Percentiles rank a stretch among this genome's conserved stretches.
Evolutionary conservation across 1,140 invertebrate species (phyloP).

Genomic region (Homalodisca vitripennis): DNA sequence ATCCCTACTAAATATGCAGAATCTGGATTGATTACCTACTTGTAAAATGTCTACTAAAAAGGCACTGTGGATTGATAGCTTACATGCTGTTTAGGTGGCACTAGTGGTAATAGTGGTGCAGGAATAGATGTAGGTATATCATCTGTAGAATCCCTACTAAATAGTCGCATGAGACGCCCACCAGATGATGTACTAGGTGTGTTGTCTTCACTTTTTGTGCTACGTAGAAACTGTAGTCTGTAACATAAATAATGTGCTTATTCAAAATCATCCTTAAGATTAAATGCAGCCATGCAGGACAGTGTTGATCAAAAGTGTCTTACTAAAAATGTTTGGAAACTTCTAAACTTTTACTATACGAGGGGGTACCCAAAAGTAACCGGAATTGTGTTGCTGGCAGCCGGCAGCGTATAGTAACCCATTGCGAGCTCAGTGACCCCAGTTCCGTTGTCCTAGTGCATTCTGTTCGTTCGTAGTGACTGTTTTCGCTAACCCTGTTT

Average conservation of each 20-base stretch:
- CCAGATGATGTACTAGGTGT: conserved; percentile 34
- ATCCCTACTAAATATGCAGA: neutral
- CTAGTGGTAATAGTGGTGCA: neutral
- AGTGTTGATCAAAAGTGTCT: no score
- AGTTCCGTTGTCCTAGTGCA: no score
- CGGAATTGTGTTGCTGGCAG: no score
- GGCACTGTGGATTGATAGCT: neutral
- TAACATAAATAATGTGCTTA: conserved; percentile 25
- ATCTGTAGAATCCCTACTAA: conserved; percentile 37
- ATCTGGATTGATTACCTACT: neutral
- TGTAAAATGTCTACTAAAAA: neutral
- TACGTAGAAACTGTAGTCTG: conserved; percentile 40
- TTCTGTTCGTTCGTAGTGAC: no score
- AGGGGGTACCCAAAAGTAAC: no score
- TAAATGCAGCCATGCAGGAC: no score
- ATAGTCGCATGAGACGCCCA: conserved; percentile 36
- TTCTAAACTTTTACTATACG: no score
- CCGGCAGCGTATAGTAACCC: no score
- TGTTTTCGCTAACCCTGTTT: no score
- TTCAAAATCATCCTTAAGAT: neutral
- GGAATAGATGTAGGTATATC: conserved; percentile 40
- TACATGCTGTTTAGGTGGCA: conserved; percentile 33
- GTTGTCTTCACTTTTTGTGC: conserved; percentile 41
- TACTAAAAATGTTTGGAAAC: no score
- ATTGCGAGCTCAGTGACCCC: no score